Evolutionary conservation across 2,888 invertebrate species (phyloP), one percentile per base, ranked within the genome.

Genomic region (Seira musarum): DNA sequence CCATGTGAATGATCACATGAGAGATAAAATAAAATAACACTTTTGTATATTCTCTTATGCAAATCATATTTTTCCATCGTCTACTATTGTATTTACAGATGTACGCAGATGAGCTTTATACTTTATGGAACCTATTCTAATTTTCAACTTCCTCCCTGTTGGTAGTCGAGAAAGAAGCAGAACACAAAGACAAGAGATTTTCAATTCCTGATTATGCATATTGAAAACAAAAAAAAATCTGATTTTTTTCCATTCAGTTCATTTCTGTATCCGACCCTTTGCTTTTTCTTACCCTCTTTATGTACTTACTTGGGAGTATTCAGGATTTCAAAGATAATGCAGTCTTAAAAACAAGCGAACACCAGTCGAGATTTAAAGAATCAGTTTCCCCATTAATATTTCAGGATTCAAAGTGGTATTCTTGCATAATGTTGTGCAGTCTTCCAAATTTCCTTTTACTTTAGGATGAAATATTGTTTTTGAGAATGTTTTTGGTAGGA

Each of bases 11-110:
- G 70, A 77, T 77, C 65, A 70, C 63, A 64, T 65, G 57, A 46
- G 53, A 65, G 77, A 76, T 69, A 61, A 75, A 67, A n/a, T n/a
- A n/a, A n/a, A n/a, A n/a, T n/a, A 75, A 75, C 75, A 76, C 46
- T 30, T 74, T 46, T 76, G 67, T 69, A 21, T 40, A n/a, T 63
- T 72, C n/a, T 35, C 64, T 69, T 76, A 76, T 76, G 63, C 69
- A 76, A 76, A 76, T 76, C 68, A 76, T 65, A 24, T 24, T 74
- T 72, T 64, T 60, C 40, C 53, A 24, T 53, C 15, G n/a, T n/a
- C n/a, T n/a, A n/a, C n/a, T n/a, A n/a, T n/a, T n/a, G n/a, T n/a
- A n/a, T n/a, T n/a, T n/a, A n/a, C n/a, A n/a, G n/a, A n/a, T n/a
- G n/a, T n/a, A n/a, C n/a, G n/a, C n/a, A n/a, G n/a, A n/a, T n/a